Evolutionary conservation across 2,888 invertebrate species (phyloP).

Genomic region (Keiferia lycopersicella): DNA sequence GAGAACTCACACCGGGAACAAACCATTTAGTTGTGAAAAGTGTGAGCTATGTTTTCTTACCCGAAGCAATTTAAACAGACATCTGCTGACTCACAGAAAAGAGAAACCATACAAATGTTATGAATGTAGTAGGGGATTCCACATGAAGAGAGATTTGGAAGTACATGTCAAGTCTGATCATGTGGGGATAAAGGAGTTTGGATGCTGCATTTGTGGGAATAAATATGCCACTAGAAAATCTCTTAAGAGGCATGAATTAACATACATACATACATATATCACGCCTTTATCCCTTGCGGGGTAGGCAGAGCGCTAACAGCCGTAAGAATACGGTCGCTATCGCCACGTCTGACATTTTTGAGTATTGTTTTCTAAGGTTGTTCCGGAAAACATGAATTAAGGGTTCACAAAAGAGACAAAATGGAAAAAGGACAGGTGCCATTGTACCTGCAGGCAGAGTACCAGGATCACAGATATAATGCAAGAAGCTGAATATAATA

Average conservation of each 20-base stretch:
- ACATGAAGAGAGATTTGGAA: slow-evolving; percentile 59
- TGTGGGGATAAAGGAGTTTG: slow-evolving; percentile 65
- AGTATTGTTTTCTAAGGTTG: no score
- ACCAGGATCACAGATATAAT: slow-evolving; percentile 24
- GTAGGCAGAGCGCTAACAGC: no score
- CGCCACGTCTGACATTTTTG: no score
- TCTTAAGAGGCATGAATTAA: slow-evolving; percentile 64
- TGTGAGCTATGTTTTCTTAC: slow-evolving; percentile 66
- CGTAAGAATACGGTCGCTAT: no score
- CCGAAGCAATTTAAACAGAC: slow-evolving; percentile 71
- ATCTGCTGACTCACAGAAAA: slow-evolving; percentile 56
- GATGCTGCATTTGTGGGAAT: slow-evolving; percentile 66
- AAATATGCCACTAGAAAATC: slow-evolving; percentile 55
- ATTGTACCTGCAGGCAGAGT: slow-evolving; percentile 58
- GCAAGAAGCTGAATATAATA: not conserved
- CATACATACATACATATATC: no score
- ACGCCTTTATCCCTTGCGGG: no score
- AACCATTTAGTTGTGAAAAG: slow-evolving; percentile 64
- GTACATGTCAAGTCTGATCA: slow-evolving; percentile 70
- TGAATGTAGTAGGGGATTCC: slow-evolving; percentile 61
- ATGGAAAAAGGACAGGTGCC: slow-evolving; percentile 62
- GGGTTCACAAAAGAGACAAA: slow-evolving; percentile 52
- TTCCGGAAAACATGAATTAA: slow-evolving; percentile 61
- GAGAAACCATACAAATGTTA: slow-evolving; percentile 54
- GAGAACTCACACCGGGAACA: slow-evolving; percentile 70